These are phyloP conservation scores for Spodoptera littoralis DNA, from an alignment of 2,888 invertebrate genomes.

Conservation along the genomic window DNA sequence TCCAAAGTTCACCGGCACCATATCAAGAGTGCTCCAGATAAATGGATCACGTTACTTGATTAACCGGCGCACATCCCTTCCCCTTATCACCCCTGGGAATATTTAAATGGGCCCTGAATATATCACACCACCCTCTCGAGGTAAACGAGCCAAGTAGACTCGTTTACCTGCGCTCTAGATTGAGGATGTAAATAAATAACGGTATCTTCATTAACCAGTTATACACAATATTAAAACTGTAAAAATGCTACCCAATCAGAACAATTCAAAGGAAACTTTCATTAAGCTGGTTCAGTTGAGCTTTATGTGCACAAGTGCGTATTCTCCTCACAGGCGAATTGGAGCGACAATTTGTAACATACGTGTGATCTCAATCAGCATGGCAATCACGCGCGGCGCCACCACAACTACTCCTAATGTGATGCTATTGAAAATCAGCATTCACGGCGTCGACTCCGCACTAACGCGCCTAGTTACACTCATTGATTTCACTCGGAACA, in stretches of 20 bases:
- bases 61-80: conserved; percentile 86
- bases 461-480: conserved; percentile 69
- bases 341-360: conserved; percentile 84
- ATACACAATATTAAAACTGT: conserved; percentile 63
- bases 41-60: conserved; percentile 89
- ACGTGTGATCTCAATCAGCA: conserved; percentile 82
- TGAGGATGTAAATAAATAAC: conserved; percentile 80
- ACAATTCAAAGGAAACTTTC: conserved; percentile 36
- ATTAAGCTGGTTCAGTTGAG: conserved; percentile 39
- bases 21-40: conserved; percentile 87
- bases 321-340: conserved; percentile 82
- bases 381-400: conserved; percentile 83
- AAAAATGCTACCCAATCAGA: conserved; percentile 51
- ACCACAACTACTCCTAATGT: conserved; percentile 81
- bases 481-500: conserved; percentile 72
- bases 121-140: conserved; percentile 84
- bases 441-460: conserved; percentile 66
- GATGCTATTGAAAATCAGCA: conserved; percentile 83
- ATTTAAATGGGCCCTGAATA: conserved; percentile 87
- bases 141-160: conserved; percentile 75
- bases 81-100: conserved; percentile 87
- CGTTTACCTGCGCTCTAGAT: conserved; percentile 82
- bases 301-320: conserved; percentile 44
- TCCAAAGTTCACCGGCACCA: conserved; percentile 83
- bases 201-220: conserved; percentile 78